Evolutionary conservation across 2,888 invertebrate genomes (phyloP).

Genomic region (Entomobrya multifasciata): DNA sequence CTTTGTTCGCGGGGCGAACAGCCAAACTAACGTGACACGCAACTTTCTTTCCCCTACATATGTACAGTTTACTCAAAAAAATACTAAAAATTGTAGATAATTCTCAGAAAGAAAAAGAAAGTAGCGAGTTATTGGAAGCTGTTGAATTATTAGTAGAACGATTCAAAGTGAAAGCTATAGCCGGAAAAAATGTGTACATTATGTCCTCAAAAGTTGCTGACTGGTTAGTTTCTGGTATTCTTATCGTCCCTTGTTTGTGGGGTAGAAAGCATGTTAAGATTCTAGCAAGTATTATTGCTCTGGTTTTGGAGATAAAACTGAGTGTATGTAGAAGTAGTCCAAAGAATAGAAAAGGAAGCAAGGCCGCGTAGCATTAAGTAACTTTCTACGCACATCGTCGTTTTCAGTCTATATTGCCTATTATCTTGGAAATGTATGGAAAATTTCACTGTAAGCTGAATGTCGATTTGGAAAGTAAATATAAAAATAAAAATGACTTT

Average conservation of each 20-base stretch:
- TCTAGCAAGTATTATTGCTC: neutral
- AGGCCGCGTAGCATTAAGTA: neutral
- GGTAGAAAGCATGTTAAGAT: neutral
- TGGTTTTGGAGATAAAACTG: conserved; percentile 49
- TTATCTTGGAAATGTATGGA: neutral
- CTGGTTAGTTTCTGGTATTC: neutral
- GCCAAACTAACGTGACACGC: no score
- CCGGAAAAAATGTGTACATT: neutral
- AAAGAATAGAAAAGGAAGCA: neutral
- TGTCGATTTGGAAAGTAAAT: conserved; percentile 12
- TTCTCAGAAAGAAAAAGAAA: neutral
- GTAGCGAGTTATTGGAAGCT: conserved; percentile 24
- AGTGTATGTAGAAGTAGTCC: neutral
- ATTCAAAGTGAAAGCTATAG: conserved; percentile 44
- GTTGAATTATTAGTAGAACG: conserved; percentile 43
- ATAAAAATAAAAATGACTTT: conserved; percentile 30
- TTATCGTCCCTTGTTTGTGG: neutral
- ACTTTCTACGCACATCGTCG: no score
- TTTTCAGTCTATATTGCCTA: no score
- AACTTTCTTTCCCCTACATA: no score
- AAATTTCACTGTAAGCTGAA: neutral
- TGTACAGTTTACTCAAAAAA: no score
- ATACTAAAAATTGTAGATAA: neutral
- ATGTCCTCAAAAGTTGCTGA: conserved; percentile 21
- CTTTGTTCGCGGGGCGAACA: no score